These are phyloP conservation scores for Lasioglossum vierecki DNA, from an alignment of 2,888 invertebrate genomes.

Conservation along the genomic window DNA sequence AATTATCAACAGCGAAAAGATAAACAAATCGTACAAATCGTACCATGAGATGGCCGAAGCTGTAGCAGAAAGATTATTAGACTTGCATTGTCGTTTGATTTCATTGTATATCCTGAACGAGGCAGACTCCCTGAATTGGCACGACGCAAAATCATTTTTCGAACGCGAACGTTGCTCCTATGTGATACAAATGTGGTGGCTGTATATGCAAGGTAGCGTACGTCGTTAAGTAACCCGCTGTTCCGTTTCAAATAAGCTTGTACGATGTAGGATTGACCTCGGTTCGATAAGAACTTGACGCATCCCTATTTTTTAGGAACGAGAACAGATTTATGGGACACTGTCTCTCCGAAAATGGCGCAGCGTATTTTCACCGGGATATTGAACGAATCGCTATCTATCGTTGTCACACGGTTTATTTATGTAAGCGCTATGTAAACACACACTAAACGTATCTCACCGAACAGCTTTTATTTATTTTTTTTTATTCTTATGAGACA, in stretches of 20 bases:
- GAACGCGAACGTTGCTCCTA: conserved; percentile 92
- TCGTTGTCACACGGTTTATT: conserved; percentile 91
- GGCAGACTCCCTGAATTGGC: conserved; percentile 91
- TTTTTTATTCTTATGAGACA: conserved; percentile 88
- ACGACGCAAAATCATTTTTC: conserved; percentile 87
- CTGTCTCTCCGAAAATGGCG: conserved; percentile 95
- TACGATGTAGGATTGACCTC: too few relatives aligned
- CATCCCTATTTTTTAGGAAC: conserved; percentile 86
- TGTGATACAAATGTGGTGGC: conserved; percentile 95
- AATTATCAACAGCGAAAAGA: conserved; percentile 66
- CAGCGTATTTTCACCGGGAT: conserved; percentile 93
- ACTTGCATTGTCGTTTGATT: conserved; percentile 91
- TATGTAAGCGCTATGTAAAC: conserved; percentile 85
- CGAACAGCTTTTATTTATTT: conserved; percentile 85
- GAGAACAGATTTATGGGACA: conserved; percentile 92
- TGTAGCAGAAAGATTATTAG: conserved; percentile 91
- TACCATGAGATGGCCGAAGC: conserved; percentile 94
- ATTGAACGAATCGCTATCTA: conserved; percentile 93
- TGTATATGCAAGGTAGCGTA: conserved; percentile 90
- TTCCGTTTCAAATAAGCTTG: too few relatives aligned
- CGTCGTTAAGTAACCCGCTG: background rate
- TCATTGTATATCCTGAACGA: conserved; percentile 93
- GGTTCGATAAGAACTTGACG: background rate
- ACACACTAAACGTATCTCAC: background rate
- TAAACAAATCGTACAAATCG: conserved; percentile 88